phyloP scores from a whole-genome alignment of 1,140 invertebrate genomes.

The Temnothorax curvispinosus region DNA sequence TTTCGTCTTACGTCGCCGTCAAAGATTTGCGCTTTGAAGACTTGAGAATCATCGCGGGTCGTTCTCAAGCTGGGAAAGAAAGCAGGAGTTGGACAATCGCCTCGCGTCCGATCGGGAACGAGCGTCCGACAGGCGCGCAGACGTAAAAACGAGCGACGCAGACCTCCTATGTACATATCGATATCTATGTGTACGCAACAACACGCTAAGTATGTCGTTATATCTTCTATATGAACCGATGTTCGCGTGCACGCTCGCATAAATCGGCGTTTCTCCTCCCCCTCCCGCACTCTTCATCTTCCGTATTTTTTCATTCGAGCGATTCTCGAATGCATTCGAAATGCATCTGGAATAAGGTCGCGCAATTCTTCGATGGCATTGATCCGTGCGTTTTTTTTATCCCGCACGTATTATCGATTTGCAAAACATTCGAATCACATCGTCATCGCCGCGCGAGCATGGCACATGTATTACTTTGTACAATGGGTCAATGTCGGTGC shows the following conservation, averaged over 20 bases:
- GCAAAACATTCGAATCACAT: neutral
- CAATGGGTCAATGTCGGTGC: neutral
- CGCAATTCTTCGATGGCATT: neutral
- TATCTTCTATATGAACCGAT: constrained; percentile 45
- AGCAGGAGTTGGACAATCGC: neutral
- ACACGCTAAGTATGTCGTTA: constrained; percentile 40
- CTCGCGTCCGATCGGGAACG: constrained; percentile 11
- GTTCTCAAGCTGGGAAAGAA: neutral
- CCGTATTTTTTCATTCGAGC: neutral
- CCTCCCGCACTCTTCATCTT: neutral
- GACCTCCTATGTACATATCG: constrained; percentile 28
- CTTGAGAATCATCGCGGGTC: neutral
- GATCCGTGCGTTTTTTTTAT: constrained; percentile 22
- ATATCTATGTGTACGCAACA: constrained; percentile 35
- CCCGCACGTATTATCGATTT: neutral
- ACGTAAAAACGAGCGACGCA: constrained; percentile 15
- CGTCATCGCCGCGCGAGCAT: neutral
- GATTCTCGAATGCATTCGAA: neutral
- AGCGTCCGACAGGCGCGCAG: neutral
- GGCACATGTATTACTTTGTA: neutral
- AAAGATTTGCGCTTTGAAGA: neutral
- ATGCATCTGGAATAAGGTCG: neutral
- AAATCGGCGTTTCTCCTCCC: constrained; percentile 16
- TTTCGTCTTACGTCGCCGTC: neutral
- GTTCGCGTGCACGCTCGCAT: constrained; percentile 2